Percentiles rank a stretch among this genome's conserved stretches.
phyloP scores from a whole-genome alignment of 2,888 invertebrate species.

The Zygothrica quintamaculata region DNA sequence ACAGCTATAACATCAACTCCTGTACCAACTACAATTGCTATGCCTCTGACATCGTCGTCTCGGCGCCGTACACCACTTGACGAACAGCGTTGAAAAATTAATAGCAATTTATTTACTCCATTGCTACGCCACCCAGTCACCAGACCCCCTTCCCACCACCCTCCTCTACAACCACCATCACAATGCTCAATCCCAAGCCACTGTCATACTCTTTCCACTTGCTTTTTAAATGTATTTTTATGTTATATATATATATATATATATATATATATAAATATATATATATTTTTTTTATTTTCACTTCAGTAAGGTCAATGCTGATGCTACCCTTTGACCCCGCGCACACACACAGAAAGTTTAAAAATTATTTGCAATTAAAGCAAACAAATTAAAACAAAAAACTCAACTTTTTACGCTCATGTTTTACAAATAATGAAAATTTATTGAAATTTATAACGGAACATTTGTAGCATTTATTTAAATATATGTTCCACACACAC shows the following conservation, averaged over 20 bases:
- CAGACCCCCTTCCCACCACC: slow-evolving; percentile 1
- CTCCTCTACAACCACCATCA: not conserved
- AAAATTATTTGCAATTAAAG: slow-evolving; percentile 81
- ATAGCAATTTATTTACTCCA: slow-evolving; percentile 83
- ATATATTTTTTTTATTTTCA: slow-evolving; percentile 57
- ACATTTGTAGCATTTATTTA: slow-evolving; percentile 37
- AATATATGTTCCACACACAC: slow-evolving; percentile 8
- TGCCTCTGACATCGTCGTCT: slow-evolving; percentile 44
- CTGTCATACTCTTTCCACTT: slow-evolving; percentile 6
- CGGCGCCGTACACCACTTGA: slow-evolving; percentile 75
- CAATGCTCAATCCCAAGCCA: slow-evolving; percentile 11
- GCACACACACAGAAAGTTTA: slow-evolving; percentile 45
- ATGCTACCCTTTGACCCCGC: slow-evolving; percentile 21
- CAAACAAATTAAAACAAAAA: slow-evolving; percentile 76
- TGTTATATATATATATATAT: too few species aligned
- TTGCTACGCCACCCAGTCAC: not conserved
- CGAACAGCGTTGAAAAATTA: slow-evolving; percentile 82
- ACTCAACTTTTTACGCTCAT: slow-evolving; percentile 47
- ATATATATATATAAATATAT: too few species aligned
- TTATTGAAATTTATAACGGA: slow-evolving; percentile 56
- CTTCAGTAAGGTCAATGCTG: slow-evolving; percentile 54
- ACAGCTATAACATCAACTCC: slow-evolving; percentile 11
- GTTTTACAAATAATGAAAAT: slow-evolving; percentile 65
- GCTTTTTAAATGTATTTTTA: too few species aligned
- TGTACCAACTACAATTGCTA: not conserved